A percentile compares a stretch with the other conserved stretches of the same genome.
Evolutionary conservation across 1,140 invertebrate genomes (phyloP).

Genomic region (Drosophila auraria): DNA sequence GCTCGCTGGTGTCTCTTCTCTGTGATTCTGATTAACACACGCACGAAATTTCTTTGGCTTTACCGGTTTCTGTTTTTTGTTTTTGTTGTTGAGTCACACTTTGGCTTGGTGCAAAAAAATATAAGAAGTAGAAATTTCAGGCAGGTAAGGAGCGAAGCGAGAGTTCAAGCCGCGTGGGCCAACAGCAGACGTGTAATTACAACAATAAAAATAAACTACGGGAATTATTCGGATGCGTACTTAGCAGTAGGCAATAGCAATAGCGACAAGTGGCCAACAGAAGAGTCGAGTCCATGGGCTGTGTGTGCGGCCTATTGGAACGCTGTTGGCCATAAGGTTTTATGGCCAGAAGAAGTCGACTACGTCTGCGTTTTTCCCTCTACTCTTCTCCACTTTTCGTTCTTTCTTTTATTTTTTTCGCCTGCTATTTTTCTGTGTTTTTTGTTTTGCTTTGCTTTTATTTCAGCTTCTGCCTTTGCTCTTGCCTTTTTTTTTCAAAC

Average conservation of each 20-base stretch:
- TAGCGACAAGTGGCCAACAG: conserved; percentile 69
- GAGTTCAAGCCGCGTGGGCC: conserved; percentile 41
- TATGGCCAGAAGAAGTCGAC: conserved; percentile 58
- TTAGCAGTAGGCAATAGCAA: conserved; percentile 49
- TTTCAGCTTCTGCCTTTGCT: conserved; percentile 34
- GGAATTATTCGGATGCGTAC: conserved; percentile 78
- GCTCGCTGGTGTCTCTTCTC: conserved; percentile 1
- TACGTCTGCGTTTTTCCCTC: conserved; percentile 49
- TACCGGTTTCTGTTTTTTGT: conserved; percentile 64
- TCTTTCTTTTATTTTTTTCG: conserved; percentile 36
- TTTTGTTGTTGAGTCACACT: conserved; percentile 51
- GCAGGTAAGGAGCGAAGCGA: conserved; percentile 17
- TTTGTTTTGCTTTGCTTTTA: conserved; percentile 37
- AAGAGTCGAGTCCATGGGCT: conserved; percentile 12
- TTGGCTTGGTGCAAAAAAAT: conserved; percentile 44
- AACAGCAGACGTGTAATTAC: conserved; percentile 71
- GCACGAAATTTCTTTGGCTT: conserved; percentile 75
- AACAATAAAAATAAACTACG: conserved; percentile 83
- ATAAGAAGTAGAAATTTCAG: conserved; percentile 2
- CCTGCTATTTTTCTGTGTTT: conserved; percentile 40
- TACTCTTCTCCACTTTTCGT: neutral
- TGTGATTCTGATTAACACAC: conserved; percentile 65
- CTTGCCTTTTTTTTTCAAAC: conserved; percentile 48
- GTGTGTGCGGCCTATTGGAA: conserved; percentile 77
- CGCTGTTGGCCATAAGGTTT: conserved; percentile 75